phyloP scores from a whole-genome alignment of 2,113 vertebrate genomes.

The Oreochromis tanganicae region DNA sequence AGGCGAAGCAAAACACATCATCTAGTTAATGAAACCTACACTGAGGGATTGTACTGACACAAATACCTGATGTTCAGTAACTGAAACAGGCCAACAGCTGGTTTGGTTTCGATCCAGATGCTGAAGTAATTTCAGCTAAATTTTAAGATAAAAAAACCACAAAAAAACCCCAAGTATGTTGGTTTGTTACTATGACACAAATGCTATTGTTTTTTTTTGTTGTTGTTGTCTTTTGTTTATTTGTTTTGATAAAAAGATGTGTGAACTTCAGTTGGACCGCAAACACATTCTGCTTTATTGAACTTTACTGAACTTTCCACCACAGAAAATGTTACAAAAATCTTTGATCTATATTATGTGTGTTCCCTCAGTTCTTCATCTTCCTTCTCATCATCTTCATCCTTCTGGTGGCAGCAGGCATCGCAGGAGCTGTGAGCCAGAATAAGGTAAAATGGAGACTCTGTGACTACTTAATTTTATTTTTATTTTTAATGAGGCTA shows the following conservation, averaged over 20 bases:
- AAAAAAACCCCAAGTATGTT: too few relatives aligned
- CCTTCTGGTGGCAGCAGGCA: slow-evolving; percentile 66
- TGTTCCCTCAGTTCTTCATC: slow-evolving; percentile 63
- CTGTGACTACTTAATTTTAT: background rate
- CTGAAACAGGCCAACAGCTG: background rate
- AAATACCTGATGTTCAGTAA: background rate
- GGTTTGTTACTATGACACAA: too few relatives aligned
- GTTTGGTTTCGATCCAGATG: background rate
- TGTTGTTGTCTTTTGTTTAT: too few relatives aligned
- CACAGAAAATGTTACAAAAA: background rate
- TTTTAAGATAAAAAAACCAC: background rate
- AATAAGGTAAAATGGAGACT: slow-evolving; percentile 26
- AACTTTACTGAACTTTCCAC: background rate
- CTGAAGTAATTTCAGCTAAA: background rate
- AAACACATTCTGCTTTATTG: too few relatives aligned
- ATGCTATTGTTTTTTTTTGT: too few relatives aligned
- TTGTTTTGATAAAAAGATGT: background rate
- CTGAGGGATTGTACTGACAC: too few relatives aligned
- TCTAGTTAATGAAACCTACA: background rate
- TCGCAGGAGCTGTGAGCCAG: slow-evolving; percentile 47
- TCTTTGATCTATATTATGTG: background rate
- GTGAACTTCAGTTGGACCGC: background rate
- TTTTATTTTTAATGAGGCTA: background rate
- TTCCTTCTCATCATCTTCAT: slow-evolving; percentile 66
- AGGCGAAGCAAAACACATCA: background rate